Conservation (phyloP, 2,888 invertebrate species). For the Schrankia costaestrigalis region DNA sequence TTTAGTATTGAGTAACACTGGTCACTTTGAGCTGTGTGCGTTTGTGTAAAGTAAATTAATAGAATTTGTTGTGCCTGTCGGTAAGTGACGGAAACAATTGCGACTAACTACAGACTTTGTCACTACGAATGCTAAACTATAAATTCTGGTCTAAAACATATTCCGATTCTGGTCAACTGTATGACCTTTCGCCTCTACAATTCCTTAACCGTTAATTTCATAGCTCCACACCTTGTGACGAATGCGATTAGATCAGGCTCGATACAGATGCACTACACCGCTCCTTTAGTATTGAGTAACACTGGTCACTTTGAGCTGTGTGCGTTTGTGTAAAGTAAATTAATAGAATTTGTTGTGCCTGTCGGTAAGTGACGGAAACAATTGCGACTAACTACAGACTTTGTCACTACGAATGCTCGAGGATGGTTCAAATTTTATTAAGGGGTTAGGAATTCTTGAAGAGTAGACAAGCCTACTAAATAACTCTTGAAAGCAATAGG, state of each 20-base stretch:
- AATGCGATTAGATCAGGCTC: slow-evolving; percentile 29
- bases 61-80: neutral
- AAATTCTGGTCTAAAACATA: too few species aligned
- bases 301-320: slow-evolving; percentile 20
- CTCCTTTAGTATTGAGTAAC: slow-evolving; percentile 22
- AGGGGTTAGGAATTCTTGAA: too few species aligned
- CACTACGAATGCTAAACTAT: too few species aligned
- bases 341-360: neutral
- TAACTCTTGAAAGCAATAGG: too few species aligned
- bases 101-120: too few species aligned
- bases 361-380: neutral
- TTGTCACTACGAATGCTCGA: too few species aligned
- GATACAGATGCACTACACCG: slow-evolving; percentile 8
- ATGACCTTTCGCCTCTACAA: slow-evolving; percentile 29
- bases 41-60: neutral
- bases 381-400: too few species aligned
- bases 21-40: slow-evolving; percentile 18
- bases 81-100: too few species aligned
- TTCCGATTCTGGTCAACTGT: too few species aligned
- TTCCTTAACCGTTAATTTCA: slow-evolving; percentile 32
- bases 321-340: neutral
- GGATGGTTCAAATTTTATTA: too few species aligned
- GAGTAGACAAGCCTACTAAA: too few species aligned
- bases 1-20: slow-evolving; percentile 23
- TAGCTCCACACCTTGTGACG: slow-evolving; percentile 27